phyloP scores from a whole-genome alignment of 2,113 vertebrate genomes.

The Lycaon pictus region DNA sequence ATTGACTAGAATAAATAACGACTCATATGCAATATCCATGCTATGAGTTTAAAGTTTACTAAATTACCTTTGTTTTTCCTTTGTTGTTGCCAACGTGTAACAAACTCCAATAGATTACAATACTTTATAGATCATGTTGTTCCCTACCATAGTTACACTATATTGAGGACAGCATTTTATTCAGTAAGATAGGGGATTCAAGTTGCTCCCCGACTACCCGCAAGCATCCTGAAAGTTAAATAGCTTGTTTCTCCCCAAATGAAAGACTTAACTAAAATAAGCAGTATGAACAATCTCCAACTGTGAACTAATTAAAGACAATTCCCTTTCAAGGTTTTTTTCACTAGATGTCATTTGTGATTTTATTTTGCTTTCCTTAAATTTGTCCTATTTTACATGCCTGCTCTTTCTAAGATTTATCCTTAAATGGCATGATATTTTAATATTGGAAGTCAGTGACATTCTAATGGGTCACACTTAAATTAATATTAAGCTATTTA shows the following conservation, averaged over 20 bases:
- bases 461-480: neutral
- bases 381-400: slow-evolving; percentile 85
- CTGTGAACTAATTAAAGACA: slow-evolving; percentile 93
- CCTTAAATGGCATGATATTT: slow-evolving; percentile 77
- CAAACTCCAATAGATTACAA: neutral
- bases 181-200: slow-evolving; percentile 58
- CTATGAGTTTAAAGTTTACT: neutral
- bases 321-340: slow-evolving; percentile 90
- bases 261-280: slow-evolving; percentile 92
- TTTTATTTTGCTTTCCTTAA: slow-evolving; percentile 89
- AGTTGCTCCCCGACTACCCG: slow-evolving; percentile 73
- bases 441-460: slow-evolving; percentile 53
- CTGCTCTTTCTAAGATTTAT: slow-evolving; percentile 76
- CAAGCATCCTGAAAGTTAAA: slow-evolving; percentile 87
- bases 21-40: neutral
- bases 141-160: slow-evolving; percentile 14
- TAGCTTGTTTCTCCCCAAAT: slow-evolving; percentile 86
- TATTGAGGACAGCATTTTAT: slow-evolving; percentile 62
- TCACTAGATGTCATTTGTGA: slow-evolving; percentile 88
- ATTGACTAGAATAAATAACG: neutral
- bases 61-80: neutral
- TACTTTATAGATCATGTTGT: slow-evolving; percentile 19
- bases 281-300: slow-evolving; percentile 90
- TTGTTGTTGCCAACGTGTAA: neutral
- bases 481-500: slow-evolving; percentile 36